A percentile compares a stretch with the other conserved stretches of the same genome.
phyloP scores from a whole-genome alignment of 64 coral and sea anemone species.

The Platygyra sinensis region DNA sequence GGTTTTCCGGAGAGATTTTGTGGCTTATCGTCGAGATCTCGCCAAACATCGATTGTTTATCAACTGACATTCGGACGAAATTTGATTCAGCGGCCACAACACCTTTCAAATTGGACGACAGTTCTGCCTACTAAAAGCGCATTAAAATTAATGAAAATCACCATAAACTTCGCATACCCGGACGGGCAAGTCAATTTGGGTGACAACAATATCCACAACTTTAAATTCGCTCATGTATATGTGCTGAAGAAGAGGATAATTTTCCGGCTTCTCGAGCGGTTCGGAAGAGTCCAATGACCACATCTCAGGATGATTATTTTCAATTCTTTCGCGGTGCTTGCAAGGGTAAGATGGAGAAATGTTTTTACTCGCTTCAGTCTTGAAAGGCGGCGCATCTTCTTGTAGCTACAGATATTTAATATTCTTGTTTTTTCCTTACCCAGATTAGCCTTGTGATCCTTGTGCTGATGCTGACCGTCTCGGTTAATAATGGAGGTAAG shows the following conservation, averaged over 20 bases:
- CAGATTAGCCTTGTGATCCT: conserved; percentile 36
- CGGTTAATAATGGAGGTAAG: conserved; percentile 34
- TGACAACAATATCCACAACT: conserved; percentile 16
- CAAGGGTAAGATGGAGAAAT: neutral
- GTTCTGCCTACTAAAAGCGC: conserved; percentile 15
- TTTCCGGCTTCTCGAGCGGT: neutral
- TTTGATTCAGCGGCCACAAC: neutral
- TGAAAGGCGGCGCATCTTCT: neutral
- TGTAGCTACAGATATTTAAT: neutral
- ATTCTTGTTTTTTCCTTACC: neutral
- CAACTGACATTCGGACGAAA: neutral
- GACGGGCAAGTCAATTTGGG: conserved; percentile 36
- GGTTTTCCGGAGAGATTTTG: neutral
- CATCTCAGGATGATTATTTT: neutral
- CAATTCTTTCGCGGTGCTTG: neutral
- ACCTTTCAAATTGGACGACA: neutral
- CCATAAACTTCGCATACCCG: conserved; percentile 39
- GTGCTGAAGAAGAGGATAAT: neutral
- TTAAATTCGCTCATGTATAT: neutral
- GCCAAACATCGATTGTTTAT: neutral
- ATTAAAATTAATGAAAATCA: conserved; percentile 56
- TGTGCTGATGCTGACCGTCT: conserved; percentile 22
- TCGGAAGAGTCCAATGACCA: neutral
- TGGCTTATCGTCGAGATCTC: neutral
- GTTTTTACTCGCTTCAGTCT: neutral